Conservation (phyloP, 1,140 invertebrate species). For the Apocrypta bakeri region DNA sequence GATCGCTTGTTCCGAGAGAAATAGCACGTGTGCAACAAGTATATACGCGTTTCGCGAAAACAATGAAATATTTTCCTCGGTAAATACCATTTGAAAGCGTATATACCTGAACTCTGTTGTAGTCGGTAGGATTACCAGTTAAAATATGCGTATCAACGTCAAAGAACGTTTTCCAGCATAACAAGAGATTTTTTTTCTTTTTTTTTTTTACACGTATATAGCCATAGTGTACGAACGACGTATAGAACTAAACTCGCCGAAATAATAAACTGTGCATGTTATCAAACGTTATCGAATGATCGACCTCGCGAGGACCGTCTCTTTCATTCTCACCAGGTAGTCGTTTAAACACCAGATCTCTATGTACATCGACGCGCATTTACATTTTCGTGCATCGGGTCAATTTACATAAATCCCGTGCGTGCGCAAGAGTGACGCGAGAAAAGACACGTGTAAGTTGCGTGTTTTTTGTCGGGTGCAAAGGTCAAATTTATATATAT, state of each 20-base stretch:
- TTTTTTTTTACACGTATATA: neutral
- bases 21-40: too few species aligned
- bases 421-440: neutral
- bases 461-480: neutral
- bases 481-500: too few species aligned
- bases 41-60: too few species aligned
- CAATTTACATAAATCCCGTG: conserved; percentile 42
- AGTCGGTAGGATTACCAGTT: too few species aligned
- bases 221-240: too few species aligned
- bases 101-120: neutral
- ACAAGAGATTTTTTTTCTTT: too few species aligned
- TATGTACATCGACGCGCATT: conserved; percentile 44
- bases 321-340: too few species aligned
- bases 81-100: neutral
- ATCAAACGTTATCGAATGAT: neutral
- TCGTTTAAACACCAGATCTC: neutral
- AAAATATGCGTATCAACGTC: too few species aligned
- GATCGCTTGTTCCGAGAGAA: too few species aligned
- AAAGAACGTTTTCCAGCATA: too few species aligned
- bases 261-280: too few species aligned
- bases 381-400: conserved; percentile 50
- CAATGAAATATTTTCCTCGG: neutral
- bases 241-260: too few species aligned
- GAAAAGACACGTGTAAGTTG: neutral
- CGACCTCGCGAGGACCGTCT: neutral